Conservation (phyloP, 53 echinoderm and acorn worm species). For the Hippasteria phrygiana region DNA sequence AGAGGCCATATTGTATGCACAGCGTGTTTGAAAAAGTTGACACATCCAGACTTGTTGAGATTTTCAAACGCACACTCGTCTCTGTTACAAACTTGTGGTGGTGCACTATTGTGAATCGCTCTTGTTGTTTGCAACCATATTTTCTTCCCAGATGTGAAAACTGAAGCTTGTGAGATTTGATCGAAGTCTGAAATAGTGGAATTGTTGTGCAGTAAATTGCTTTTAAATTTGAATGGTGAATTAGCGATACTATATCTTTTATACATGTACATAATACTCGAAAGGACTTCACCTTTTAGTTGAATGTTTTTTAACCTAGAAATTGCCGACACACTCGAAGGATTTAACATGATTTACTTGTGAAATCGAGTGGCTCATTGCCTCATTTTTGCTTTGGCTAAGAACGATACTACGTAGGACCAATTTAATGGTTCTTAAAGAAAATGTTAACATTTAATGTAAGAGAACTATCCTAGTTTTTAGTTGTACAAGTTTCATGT, state of each 20-base stretch:
- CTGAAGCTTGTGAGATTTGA: neutral
- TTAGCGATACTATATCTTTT: slow-evolving; percentile 8
- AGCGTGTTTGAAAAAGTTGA: too few species aligned
- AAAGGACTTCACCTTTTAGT: neutral
- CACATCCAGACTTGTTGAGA: neutral
- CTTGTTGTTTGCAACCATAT: neutral
- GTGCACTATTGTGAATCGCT: neutral
- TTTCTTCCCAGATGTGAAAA: neutral
- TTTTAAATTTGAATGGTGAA: slow-evolving; percentile 9
- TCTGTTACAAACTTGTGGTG: neutral
- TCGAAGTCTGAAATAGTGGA: neutral
- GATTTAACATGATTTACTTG: too few species aligned
- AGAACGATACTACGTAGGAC: too few species aligned
- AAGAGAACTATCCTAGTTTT: too few species aligned
- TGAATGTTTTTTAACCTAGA: too few species aligned
- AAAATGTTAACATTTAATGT: too few species aligned
- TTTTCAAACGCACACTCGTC: neutral
- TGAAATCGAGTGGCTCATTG: too few species aligned
- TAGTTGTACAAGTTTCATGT: too few species aligned
- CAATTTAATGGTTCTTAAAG: too few species aligned
- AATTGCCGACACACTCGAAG: too few species aligned
- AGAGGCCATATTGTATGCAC: too few species aligned
- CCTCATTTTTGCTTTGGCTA: too few species aligned
- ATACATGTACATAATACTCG: slow-evolving; percentile 18
- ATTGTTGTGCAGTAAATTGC: neutral